phyloP scores from a whole-genome alignment of 2,888 invertebrate genomes.

The Xanthia icteritia region DNA sequence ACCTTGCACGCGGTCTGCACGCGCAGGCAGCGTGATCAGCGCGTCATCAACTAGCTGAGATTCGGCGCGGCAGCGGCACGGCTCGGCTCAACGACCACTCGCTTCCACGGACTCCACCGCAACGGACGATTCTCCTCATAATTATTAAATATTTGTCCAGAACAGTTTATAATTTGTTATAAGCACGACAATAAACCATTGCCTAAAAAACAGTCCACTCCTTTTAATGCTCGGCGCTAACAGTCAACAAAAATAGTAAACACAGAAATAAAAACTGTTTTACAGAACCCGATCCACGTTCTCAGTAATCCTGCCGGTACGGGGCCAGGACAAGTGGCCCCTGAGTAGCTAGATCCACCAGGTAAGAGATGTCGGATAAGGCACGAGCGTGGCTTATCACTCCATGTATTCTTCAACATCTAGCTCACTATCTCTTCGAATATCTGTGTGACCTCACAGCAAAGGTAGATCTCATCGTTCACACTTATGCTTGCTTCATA shows the following conservation, averaged over 20 bases:
- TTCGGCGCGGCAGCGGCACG: no score
- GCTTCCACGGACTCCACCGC: no score
- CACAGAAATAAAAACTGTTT: neutral
- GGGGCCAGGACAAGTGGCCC: constrained; percentile 33
- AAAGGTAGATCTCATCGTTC: constrained; percentile 27
- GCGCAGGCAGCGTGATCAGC: no score
- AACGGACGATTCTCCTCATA: no score
- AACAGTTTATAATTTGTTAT: no score
- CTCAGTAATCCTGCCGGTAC: constrained; percentile 8
- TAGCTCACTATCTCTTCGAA: constrained; percentile 13
- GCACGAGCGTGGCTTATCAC: constrained; percentile 54
- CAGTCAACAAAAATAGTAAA: neutral
- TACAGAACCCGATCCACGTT: constrained; percentile 28
- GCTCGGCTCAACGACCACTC: no score
- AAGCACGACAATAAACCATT: no score
- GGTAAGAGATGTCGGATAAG: constrained; percentile 64
- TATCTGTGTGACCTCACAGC: constrained; percentile 7
- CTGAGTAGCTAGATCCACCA: constrained; percentile 57
- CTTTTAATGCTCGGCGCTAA: no score
- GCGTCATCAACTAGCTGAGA: no score
- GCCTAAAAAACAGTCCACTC: no score
- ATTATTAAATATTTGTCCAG: no score
- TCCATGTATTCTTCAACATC: constrained; percentile 19
- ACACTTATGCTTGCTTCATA: neutral
- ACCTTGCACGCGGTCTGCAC: no score